Conservation (phyloP, 2,888 invertebrate species). For the Tachystola acroxantha region DNA sequence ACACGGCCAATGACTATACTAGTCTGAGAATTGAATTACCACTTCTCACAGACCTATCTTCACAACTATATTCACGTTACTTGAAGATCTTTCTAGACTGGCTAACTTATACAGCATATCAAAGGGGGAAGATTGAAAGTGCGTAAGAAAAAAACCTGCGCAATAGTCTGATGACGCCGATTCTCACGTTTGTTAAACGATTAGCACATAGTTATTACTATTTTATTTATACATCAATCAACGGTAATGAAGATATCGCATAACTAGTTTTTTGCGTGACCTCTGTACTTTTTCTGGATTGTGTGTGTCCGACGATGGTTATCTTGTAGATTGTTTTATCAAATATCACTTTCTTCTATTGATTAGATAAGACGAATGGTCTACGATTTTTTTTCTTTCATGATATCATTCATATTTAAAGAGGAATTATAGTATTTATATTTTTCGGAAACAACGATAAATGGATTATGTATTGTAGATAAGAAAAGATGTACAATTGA, state of each 20-base stretch:
- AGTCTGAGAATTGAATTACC: conserved; percentile 47
- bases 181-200: conserved; percentile 35
- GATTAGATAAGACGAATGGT: no score
- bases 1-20: conserved; percentile 49
- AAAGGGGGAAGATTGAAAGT: conserved; percentile 44
- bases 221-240: conserved; percentile 2
- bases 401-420: no score
- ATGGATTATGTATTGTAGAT: no score
- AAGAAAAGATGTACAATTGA: no score
- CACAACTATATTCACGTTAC: neutral
- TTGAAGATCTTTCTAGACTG: conserved; percentile 28
- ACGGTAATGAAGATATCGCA: conserved; percentile 10
- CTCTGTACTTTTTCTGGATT: no score
- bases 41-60: conserved; percentile 36
- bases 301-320: no score
- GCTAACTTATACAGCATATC: conserved; percentile 8
- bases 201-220: conserved; percentile 7
- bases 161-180: conserved; percentile 34
- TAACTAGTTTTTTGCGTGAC: neutral
- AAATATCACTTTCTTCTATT: no score
- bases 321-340: no score
- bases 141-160: conserved; percentile 34
- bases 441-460: no score
- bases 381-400: no score
- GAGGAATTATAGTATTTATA: no score